Percentiles rank a stretch among this genome's conserved stretches.
phyloP scores from a whole-genome alignment of 2,113 vertebrate species.

The Globicephala melas region DNA sequence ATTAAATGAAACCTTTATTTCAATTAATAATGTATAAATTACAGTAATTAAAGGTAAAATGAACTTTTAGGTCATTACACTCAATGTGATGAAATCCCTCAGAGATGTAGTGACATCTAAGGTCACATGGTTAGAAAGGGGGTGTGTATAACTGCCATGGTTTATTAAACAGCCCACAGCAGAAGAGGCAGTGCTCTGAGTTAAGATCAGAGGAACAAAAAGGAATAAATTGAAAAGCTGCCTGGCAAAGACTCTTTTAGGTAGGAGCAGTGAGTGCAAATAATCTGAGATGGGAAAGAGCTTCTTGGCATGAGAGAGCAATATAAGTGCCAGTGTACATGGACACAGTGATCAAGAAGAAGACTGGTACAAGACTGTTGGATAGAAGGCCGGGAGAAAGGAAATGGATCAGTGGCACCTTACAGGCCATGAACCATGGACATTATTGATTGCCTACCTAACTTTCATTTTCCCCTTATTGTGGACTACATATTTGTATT shows the following conservation, averaged over 20 bases:
- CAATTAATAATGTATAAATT: neutral
- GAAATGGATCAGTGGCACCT: rapidly evolving
- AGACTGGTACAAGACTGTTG: neutral
- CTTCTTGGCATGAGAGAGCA: neutral
- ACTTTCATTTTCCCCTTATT: neutral
- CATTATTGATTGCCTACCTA: neutral
- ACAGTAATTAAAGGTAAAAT: neutral
- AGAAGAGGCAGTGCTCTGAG: neutral
- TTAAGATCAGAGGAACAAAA: neutral
- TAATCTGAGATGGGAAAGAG: neutral
- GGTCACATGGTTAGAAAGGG: too few relatives aligned
- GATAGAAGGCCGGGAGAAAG: neutral
- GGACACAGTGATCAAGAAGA: neutral
- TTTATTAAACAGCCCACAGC: neutral
- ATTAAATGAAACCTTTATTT: neutral
- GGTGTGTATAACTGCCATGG: too few relatives aligned
- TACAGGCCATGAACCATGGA: too few relatives aligned
- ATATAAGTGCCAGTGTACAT: neutral
- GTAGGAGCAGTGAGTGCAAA: neutral
- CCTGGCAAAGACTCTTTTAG: neutral
- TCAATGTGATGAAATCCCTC: neutral
- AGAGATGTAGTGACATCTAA: neutral
- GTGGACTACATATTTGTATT: neutral
- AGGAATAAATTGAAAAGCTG: neutral
- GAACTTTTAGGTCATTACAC: neutral